Evolutionary conservation across 1,140 invertebrate genomes (phyloP).

Genomic region (Alviniconcha marisindica): DNA sequence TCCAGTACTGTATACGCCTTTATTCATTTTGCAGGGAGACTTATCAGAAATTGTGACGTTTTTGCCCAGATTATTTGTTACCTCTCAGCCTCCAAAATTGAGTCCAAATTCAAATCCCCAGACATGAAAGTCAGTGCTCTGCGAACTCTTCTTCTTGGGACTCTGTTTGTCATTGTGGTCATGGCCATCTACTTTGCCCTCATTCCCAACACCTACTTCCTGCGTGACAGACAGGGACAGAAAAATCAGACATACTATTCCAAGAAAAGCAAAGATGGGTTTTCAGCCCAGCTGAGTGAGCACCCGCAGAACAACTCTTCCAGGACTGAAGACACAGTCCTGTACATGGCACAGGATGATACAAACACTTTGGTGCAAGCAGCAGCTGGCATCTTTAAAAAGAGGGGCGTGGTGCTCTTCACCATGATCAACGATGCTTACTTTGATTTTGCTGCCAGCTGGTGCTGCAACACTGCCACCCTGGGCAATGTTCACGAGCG

Average conservation of each 20-base stretch:
- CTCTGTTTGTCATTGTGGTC: neutral
- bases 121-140: neutral
- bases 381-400: neutral
- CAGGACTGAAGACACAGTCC: neutral
- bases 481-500: constrained; percentile 58
- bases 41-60: too few relatives aligned
- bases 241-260: neutral
- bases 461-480: constrained; percentile 64
- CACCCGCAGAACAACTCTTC: too few relatives aligned
- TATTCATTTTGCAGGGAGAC: too few relatives aligned
- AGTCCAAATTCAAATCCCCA: neutral
- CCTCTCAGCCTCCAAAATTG: too few relatives aligned
- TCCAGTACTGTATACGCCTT: too few relatives aligned
- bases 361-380: neutral
- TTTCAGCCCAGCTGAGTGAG: too few relatives aligned
- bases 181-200: neutral
- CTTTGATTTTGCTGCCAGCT: constrained; percentile 62
- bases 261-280: neutral
- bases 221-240: neutral
- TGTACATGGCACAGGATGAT: neutral
- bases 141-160: neutral
- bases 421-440: constrained; percentile 65
- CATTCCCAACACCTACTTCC: neutral
- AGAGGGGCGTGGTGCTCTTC: constrained; percentile 48
- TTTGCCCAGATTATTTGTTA: too few relatives aligned